Percentiles rank a stretch among this genome's conserved stretches.
Evolutionary conservation across 2,888 invertebrate species (phyloP).

Genomic region (Machimus rusticus): DNA sequence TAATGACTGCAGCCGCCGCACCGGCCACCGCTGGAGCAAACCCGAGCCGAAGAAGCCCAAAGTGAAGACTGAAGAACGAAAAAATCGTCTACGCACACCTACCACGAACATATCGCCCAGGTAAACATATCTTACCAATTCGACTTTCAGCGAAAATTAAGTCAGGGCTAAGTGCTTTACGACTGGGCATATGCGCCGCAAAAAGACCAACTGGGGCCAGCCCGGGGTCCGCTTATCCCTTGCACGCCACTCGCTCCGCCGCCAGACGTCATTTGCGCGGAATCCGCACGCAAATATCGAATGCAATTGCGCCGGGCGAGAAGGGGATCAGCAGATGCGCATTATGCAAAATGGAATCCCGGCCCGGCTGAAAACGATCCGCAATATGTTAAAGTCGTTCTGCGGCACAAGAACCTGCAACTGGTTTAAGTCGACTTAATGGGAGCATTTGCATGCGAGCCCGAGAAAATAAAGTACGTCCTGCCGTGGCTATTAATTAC

Average conservation of each 20-base stretch:
- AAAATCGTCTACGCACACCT: neutral
- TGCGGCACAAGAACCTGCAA: constrained; percentile 37
- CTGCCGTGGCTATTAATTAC: constrained; percentile 51
- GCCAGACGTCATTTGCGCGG: constrained; percentile 36
- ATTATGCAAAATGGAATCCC: constrained; percentile 53
- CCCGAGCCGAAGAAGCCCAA: neutral
- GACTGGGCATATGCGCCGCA: constrained; percentile 24
- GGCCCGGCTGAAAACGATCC: constrained; percentile 49
- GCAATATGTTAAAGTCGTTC: constrained; percentile 44
- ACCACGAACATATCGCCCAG: neutral
- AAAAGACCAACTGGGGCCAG: constrained; percentile 14
- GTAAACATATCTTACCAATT: constrained; percentile 27
- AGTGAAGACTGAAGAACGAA: neutral
- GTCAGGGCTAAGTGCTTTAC: constrained; percentile 33
- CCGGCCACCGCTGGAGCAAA: neutral
- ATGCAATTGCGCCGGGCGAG: constrained; percentile 2
- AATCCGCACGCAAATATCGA: constrained; percentile 23
- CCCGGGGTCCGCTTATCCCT: constrained; percentile 8
- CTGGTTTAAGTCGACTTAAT: constrained; percentile 51
- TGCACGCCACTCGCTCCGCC: constrained; percentile 21
- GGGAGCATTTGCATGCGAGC: constrained; percentile 52
- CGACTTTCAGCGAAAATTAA: constrained; percentile 17
- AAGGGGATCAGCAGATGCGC: constrained; percentile 50
- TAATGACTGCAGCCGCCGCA: neutral
- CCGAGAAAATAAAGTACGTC: constrained; percentile 50